phyloP scores from a whole-genome alignment of 1,140 invertebrate species.

The Xylocopa sonorina region DNA sequence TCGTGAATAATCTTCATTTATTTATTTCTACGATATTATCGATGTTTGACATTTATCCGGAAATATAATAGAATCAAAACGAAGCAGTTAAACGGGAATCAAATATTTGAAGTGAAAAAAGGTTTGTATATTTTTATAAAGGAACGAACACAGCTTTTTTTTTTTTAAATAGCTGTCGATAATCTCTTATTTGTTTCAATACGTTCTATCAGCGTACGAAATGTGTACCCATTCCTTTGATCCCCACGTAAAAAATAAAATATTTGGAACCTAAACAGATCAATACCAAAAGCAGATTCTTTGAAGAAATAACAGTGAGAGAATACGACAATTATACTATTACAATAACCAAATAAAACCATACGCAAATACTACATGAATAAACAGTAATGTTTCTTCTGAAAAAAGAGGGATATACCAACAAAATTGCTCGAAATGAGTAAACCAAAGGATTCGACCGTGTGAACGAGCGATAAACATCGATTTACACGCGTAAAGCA shows the following conservation, averaged over 20 bases:
- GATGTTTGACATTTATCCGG: background rate
- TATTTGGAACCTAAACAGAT: background rate
- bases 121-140: background rate
- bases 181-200: background rate
- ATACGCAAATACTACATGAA: too few species aligned
- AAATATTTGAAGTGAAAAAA: background rate
- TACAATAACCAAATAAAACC: too few species aligned
- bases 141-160: background rate
- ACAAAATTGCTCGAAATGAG: background rate
- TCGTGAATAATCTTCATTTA: background rate
- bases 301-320: too few species aligned
- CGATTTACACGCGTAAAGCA: background rate
- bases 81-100: background rate
- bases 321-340: too few species aligned
- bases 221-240: constrained; percentile 1
- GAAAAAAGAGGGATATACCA: background rate
- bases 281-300: background rate
- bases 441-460: too few species aligned
- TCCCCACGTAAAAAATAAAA: background rate
- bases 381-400: background rate
- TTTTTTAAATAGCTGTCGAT: background rate
- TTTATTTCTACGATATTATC: background rate
- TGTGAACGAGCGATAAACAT: background rate
- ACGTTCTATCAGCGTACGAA: constrained; percentile 1
- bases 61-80: background rate